Conservation (phyloP, 1,140 invertebrate species). For the Mylabris phalerata region DNA sequence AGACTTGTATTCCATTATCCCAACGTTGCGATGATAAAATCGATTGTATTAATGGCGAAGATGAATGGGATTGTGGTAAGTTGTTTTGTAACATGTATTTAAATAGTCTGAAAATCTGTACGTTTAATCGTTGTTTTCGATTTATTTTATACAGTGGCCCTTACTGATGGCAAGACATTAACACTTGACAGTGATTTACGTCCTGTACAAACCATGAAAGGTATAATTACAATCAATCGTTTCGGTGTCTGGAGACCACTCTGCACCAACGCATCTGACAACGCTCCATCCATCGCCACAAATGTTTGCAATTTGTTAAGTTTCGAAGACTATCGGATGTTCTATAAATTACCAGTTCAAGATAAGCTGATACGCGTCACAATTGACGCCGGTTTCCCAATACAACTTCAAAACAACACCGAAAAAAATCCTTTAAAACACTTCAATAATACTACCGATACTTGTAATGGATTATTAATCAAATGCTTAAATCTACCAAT, state of each 20-base stretch:
- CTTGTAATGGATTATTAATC: constrained; percentile 37
- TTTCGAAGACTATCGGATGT: constrained; percentile 44
- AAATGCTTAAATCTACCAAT: constrained; percentile 32
- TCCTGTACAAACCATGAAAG: constrained; percentile 51
- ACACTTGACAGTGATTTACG: constrained; percentile 50
- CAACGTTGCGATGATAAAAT: constrained; percentile 54
- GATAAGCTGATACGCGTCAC: constrained; percentile 17
- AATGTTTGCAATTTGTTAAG: constrained; percentile 56
- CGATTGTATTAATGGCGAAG: constrained; percentile 61
- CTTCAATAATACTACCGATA: not conserved
- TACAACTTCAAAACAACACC: too few species aligned
- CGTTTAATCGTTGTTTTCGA: not conserved
- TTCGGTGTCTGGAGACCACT: constrained; percentile 54
- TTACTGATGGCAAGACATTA: constrained; percentile 56
- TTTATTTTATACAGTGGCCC: constrained; percentile 48
- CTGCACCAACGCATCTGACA: constrained; percentile 45
- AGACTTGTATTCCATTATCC: constrained; percentile 49
- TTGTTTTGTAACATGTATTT: not conserved
- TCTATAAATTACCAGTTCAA: constrained; percentile 24
- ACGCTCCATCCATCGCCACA: constrained; percentile 38
- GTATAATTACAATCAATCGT: constrained; percentile 52
- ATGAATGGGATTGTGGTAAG: constrained; percentile 67
- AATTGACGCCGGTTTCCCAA: not conserved
- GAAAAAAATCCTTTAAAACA: not conserved
- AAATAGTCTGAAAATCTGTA: not conserved